Evolutionary conservation across 2,113 vertebrate genomes (phyloP).

Genomic region (Oophaga pumilio): DNA sequence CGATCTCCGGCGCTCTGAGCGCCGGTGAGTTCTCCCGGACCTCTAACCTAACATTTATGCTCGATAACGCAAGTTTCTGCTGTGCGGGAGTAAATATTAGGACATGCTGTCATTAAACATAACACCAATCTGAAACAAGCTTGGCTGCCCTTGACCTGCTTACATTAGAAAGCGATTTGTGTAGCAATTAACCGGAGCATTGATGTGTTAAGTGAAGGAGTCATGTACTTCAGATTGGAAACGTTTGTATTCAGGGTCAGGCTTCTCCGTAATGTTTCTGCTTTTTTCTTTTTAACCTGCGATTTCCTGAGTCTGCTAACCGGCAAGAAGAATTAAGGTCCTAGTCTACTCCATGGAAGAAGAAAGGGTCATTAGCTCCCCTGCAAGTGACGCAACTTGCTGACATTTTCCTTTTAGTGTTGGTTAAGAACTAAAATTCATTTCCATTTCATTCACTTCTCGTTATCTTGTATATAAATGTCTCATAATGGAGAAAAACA

Average conservation of each 20-base stretch:
- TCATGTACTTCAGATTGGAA: conserved; percentile 27
- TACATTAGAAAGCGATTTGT: conserved; percentile 46
- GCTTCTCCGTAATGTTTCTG: background rate
- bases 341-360: background rate
- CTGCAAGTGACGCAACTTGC: background rate
- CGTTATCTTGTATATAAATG: background rate
- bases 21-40: background rate
- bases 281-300: conserved; percentile 13
- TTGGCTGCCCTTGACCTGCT: conserved; percentile 19
- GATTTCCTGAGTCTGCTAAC: background rate
- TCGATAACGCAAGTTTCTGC: background rate
- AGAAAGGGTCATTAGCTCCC: background rate
- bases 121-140: conserved; percentile 1
- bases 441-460: background rate
- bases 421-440: background rate
- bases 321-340: background rate
- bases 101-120: conserved; percentile 31
- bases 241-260: conserved; percentile 1
- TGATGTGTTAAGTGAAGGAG: conserved; percentile 49
- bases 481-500: background rate
- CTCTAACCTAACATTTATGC: conserved; percentile 3
- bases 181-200: conserved; percentile 43
- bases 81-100: conserved; percentile 21
- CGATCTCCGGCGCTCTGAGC: background rate
- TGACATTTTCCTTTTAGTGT: background rate